Conservation (phyloP, 2,797 vertebrate genomes). For the Centroberyx gerrardi region DNA sequence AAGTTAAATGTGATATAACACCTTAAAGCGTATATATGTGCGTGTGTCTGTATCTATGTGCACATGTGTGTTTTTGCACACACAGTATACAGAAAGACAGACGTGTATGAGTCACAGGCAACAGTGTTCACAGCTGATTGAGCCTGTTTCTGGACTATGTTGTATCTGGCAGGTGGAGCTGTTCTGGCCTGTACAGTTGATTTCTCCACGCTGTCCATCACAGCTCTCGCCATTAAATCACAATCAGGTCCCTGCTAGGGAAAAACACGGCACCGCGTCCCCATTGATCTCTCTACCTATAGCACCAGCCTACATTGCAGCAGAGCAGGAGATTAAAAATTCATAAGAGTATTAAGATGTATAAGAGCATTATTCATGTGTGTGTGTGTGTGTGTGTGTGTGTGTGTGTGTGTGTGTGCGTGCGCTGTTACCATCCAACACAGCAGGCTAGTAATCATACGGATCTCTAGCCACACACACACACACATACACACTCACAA, state of each 20-base stretch:
- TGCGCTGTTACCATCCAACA: conserved; percentile 71
- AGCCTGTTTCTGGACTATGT: conserved; percentile 47
- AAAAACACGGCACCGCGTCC: conserved; percentile 33
- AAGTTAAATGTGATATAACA: conserved; percentile 46
- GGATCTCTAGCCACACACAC: conserved; percentile 53
- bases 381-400: conserved; percentile 48
- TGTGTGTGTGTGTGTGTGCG: conserved; percentile 69
- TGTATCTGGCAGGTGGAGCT: conserved; percentile 53
- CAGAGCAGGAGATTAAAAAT: conserved; percentile 81
- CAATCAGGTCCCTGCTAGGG: conserved; percentile 58
- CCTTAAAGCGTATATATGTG: conserved; percentile 16
- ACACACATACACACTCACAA: conserved; percentile 54
- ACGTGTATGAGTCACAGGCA: conserved; percentile 27
- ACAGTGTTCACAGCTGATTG: conserved; percentile 38
- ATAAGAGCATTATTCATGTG: conserved; percentile 83
- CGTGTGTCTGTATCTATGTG: conserved; percentile 19
- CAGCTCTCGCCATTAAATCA: conserved; percentile 65
- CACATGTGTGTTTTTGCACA: neutral
- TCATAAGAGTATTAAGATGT: conserved; percentile 83
- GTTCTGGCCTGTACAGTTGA: conserved; percentile 42
- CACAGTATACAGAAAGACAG: neutral
- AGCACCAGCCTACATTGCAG: conserved; percentile 55
- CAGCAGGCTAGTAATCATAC: conserved; percentile 72
- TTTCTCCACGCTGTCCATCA: conserved; percentile 46
- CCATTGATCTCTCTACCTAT: conserved; percentile 78